Evolutionary conservation across 2,888 invertebrate genomes (phyloP), one percentile per base, ranked within the genome.

Genomic region (Sphaerophoria rueppellii): DNA sequence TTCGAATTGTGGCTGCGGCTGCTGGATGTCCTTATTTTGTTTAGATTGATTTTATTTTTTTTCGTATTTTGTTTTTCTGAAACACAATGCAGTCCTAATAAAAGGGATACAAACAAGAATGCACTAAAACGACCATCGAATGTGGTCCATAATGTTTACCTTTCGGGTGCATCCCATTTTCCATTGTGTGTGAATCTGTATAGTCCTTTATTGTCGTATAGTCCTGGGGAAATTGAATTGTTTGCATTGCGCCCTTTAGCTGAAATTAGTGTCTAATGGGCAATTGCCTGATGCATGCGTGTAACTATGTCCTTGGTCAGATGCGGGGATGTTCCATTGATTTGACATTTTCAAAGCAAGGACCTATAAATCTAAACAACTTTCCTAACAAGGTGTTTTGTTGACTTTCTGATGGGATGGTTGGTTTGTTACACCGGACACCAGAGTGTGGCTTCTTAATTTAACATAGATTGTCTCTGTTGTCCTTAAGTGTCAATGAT

Each of bases 241-340:
- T 85, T 80, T 83, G 83, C 65, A 65, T 72, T 65, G 80, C 61
- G 83, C 77, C 76, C 80, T 85, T 72, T 70, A 55, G 48, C 58
- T 69, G 52, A 80, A 76, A 85, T 85, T 85, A 76, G 76, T 73
- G 54, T 35, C 72, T 88, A 83, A 86, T 85, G 85, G 85, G 82
- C 86, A 86, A 82, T 87, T 87, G 86, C 81, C 83, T 79, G 72
- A 80, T 60, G 67, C 32, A 32, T 40, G 24, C 24, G 24, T 24
- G 24, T 24, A 24, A 24, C 24, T 2, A 24, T 24, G 87, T 86
- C 86, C 86, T 87, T 87, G 87, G 86, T 87, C 79, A 87, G 81
- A 81, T 85, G 81, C 70, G 78, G 73, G 69, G 78, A 70, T 77
- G 63, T 73, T 65, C 81, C 73, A 81, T 70, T 83, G 80, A 75